Conservation (phyloP, 2,797 vertebrate genomes). For the Mus spretus region DNA sequence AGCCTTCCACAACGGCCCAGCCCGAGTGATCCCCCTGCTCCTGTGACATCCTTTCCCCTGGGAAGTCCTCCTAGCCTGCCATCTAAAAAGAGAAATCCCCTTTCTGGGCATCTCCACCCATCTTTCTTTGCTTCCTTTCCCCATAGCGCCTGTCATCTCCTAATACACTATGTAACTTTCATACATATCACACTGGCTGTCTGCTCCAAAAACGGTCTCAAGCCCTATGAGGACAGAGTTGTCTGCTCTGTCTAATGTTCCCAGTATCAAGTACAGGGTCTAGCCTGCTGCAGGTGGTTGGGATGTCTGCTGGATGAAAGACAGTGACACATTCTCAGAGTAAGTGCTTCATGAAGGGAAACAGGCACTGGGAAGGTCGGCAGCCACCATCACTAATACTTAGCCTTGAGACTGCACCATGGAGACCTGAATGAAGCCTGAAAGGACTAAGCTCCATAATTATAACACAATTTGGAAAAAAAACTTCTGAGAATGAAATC, state of each 20-base stretch:
- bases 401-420: neutral
- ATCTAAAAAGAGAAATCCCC: neutral
- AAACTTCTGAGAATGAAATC: neutral
- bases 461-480: fast-evolving
- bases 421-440: neutral
- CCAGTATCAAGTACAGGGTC: neutral
- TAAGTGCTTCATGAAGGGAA: too few species aligned
- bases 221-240: neutral
- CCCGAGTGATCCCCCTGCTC: neutral
- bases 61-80: neutral
- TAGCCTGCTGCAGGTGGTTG: neutral
- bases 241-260: neutral
- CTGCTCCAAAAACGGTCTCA: neutral
- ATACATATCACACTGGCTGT: fast-evolving
- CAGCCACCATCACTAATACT: neutral
- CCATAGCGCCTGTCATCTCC: neutral
- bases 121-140: neutral
- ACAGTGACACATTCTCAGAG: neutral
- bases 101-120: neutral
- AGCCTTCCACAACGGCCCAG: neutral
- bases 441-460: neutral
- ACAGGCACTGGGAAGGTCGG: neutral
- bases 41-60: neutral
- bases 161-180: neutral
- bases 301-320: neutral